These are phyloP conservation scores for Manis crassicaudata DNA, from an alignment of 2,797 vertebrate genomes.

Conservation along the genomic window DNA sequence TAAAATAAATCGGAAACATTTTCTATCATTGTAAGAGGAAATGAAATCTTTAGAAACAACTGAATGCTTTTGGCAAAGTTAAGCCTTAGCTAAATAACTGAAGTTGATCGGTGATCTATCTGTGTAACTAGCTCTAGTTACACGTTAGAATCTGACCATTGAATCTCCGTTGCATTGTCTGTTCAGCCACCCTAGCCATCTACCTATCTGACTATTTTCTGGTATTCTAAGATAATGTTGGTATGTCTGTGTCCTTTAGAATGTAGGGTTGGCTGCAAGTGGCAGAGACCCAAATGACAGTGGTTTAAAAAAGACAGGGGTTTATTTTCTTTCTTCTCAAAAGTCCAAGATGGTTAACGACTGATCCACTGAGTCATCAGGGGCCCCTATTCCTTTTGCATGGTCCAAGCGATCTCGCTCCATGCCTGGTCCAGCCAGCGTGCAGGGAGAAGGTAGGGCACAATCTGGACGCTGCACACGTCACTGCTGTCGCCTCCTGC, in stretches of 20 bases:
- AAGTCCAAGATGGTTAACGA: not conserved
- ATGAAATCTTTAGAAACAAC: constrained; percentile 67
- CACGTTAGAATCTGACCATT: not conserved
- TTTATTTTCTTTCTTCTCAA: not conserved
- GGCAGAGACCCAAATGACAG: not conserved
- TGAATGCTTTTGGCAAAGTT: constrained; percentile 59
- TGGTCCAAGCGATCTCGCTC: not conserved
- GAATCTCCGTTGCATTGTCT: not conserved
- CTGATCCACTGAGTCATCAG: not conserved
- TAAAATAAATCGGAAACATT: constrained; percentile 73
- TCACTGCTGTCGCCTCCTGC: no score
- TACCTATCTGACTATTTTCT: not conserved
- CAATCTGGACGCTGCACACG: no score
- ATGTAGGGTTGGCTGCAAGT: not conserved
- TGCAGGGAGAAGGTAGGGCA: not conserved
- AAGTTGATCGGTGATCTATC: not conserved
- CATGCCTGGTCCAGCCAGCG: not conserved
- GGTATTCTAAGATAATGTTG: not conserved
- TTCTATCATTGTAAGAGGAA: constrained; percentile 71
- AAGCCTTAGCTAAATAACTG: not conserved
- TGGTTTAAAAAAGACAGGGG: not conserved
- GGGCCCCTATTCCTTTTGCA: not conserved
- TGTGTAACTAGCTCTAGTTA: not conserved
- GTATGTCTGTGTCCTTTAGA: not conserved
- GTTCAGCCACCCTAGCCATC: not conserved